These are phyloP conservation scores for Andrena hattorfiana DNA, from an alignment of 2,888 invertebrate genomes.

Conservation along the genomic window DNA sequence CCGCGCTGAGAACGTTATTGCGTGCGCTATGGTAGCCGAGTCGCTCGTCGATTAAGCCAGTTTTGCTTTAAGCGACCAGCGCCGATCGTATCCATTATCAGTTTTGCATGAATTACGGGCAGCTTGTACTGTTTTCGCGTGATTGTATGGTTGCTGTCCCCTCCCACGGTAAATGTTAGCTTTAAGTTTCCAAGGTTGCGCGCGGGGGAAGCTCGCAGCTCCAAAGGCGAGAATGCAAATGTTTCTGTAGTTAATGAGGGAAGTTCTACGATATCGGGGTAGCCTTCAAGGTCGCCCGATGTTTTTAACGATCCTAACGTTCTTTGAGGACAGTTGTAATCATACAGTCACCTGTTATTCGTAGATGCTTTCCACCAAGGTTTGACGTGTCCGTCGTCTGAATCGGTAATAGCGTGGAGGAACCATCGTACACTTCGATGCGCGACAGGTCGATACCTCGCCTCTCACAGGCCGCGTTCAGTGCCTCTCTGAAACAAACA, in stretches of 20 bases:
- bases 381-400: constrained; percentile 88
- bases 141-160: neutral
- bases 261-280: constrained; percentile 30
- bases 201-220: neutral
- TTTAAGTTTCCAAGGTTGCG: constrained; percentile 13
- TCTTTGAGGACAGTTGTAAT: neutral
- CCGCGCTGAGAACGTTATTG: neutral
- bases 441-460: constrained; percentile 88
- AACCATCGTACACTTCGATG: constrained; percentile 89
- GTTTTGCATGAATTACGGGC: constrained; percentile 39
- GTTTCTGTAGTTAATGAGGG: constrained; percentile 36
- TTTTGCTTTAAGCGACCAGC: constrained; percentile 12
- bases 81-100: constrained; percentile 31
- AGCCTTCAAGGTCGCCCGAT: neutral
- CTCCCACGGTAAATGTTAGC: constrained; percentile 15
- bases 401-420: constrained; percentile 87
- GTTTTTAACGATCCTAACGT: neutral
- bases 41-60: constrained; percentile 31
- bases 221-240: constrained; percentile 23
- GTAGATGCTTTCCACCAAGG: constrained; percentile 89
- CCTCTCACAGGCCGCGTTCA: constrained; percentile 88
- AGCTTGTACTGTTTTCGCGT: constrained; percentile 3
- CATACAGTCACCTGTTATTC: constrained; percentile 87
- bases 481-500: constrained; percentile 87
- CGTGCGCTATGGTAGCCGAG: constrained; percentile 14